Percentiles rank a stretch among this genome's conserved stretches.
Conservation (phyloP, 2,888 invertebrate species). For the Marronus borbonicus region DNA sequence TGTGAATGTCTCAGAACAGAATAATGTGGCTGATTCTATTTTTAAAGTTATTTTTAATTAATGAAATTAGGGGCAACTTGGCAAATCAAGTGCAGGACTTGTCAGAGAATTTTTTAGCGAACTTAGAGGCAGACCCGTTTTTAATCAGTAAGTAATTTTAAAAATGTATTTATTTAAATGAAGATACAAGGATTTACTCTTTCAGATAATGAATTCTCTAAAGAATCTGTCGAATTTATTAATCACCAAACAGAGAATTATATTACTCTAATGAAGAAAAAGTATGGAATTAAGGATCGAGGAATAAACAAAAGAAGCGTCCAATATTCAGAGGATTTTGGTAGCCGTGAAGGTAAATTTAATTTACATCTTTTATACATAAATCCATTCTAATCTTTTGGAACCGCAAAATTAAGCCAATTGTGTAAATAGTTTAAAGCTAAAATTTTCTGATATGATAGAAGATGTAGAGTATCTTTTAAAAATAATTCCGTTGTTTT, state of each 20-base stretch:
- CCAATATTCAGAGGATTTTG: neutral
- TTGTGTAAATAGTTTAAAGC: no score
- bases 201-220: constrained; percentile 57
- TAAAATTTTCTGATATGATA: no score
- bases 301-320: constrained; percentile 20
- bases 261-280: constrained; percentile 58
- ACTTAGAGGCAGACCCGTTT: constrained; percentile 55
- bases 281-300: constrained; percentile 55
- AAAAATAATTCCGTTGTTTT: no score
- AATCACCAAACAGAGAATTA: constrained; percentile 64
- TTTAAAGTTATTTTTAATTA: constrained; percentile 33
- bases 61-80: constrained; percentile 17
- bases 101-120: constrained; percentile 58
- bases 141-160: constrained; percentile 55
- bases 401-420: no score
- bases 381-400: no score
- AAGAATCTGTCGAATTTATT: constrained; percentile 62
- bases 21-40: constrained; percentile 23
- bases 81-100: constrained; percentile 48
- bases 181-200: no score
- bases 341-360: neutral
- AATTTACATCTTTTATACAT: no score
- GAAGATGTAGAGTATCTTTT: no score
- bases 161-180: neutral
- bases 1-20: neutral